A percentile compares a stretch with the other conserved stretches of the same genome.
Evolutionary conservation across 2,888 invertebrate species (phyloP).

Genomic region (Tetrapedia diversipes): DNA sequence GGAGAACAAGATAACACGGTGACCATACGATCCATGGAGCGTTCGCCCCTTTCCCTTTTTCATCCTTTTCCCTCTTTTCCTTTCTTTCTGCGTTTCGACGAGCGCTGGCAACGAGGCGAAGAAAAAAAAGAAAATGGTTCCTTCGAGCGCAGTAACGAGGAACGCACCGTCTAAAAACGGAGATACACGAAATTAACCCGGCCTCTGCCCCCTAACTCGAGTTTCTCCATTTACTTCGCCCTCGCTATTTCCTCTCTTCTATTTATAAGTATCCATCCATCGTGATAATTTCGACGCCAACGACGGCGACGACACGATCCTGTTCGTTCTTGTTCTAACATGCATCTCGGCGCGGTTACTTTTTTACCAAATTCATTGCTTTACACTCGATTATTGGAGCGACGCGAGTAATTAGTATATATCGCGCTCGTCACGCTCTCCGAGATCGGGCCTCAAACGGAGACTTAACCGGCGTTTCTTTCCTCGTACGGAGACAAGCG

Average conservation of each 20-base stretch:
- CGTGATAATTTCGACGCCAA: slow-evolving; percentile 16
- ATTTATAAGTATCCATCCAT: slow-evolving; percentile 56
- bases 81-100: too few relatives aligned
- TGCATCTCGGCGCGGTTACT: too few relatives aligned
- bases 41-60: too few relatives aligned
- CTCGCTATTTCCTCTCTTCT: slow-evolving; percentile 70
- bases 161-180: slow-evolving; percentile 68
- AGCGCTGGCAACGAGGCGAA: background rate
- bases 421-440: background rate
- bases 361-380: too few relatives aligned
- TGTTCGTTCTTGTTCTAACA: too few relatives aligned
- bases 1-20: too few relatives aligned
- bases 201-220: slow-evolving; percentile 63
- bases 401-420: slow-evolving; percentile 25
- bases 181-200: slow-evolving; percentile 71
- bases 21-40: too few relatives aligned
- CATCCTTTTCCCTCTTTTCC: background rate
- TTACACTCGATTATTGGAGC: slow-evolving; percentile 35
- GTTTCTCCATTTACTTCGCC: slow-evolving; percentile 69
- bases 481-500: background rate
- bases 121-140: too few relatives aligned
- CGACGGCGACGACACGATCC: slow-evolving; percentile 1
- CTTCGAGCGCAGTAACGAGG: slow-evolving; percentile 41
- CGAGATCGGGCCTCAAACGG: slow-evolving; percentile 19
- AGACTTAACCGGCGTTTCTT: background rate